phyloP scores from a whole-genome alignment of 1,140 invertebrate genomes.

The Macrobrachium nipponense region DNA sequence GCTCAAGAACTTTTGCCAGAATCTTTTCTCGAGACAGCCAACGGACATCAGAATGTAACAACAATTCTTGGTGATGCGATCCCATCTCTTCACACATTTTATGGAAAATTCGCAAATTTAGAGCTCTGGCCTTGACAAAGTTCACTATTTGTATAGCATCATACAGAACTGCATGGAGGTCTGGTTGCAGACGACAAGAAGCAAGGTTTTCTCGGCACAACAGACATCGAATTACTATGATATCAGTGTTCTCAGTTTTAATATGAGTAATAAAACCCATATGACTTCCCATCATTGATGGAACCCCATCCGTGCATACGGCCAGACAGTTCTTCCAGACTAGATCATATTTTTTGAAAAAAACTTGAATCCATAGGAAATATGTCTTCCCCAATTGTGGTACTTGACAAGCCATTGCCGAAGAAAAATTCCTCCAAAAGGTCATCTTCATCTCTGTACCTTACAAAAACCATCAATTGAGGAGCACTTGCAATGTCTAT shows the following conservation, averaged over 20 bases:
- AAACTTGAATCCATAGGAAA: too few relatives aligned
- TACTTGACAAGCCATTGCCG: too few relatives aligned
- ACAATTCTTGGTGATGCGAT: constrained; percentile 33
- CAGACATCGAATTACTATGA: constrained; percentile 20
- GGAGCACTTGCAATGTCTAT: constrained; percentile 12
- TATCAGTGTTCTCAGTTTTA: constrained; percentile 35
- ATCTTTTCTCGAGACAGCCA: constrained; percentile 36
- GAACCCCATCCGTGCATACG: not conserved
- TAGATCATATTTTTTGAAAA: constrained; percentile 10
- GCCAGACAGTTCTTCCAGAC: constrained; percentile 9
- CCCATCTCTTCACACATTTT: constrained; percentile 46
- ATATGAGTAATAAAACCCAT: constrained; percentile 41
- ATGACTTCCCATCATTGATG: constrained; percentile 36
- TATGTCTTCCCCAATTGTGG: too few relatives aligned
- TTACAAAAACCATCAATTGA: constrained; percentile 34
- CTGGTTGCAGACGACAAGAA: not conserved
- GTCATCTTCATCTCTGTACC: not conserved
- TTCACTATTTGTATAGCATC: constrained; percentile 35
- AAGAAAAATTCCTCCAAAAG: too few relatives aligned
- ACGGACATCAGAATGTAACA: constrained; percentile 37
- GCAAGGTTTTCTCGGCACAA: constrained; percentile 18
- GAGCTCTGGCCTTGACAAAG: constrained; percentile 4
- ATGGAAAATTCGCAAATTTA: constrained; percentile 26
- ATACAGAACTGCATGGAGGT: constrained; percentile 25
- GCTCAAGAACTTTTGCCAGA: too few relatives aligned